Percentiles rank a stretch among this genome's conserved stretches.
phyloP scores from a whole-genome alignment of 2,888 invertebrate species.

The Frankliniella fusca region DNA sequence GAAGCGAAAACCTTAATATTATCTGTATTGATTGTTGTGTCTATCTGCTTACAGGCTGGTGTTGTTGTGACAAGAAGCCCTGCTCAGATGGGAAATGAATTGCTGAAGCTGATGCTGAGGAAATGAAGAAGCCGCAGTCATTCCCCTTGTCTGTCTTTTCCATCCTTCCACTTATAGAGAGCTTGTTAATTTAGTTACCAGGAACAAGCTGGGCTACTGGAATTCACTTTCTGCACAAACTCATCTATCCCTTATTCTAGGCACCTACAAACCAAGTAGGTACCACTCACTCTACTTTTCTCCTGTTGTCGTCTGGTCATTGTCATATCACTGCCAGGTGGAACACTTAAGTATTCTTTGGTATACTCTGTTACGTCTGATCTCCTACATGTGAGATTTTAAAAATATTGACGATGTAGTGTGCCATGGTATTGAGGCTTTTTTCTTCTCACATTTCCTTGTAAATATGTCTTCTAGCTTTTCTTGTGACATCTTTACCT shows the following conservation, averaged over 20 bases:
- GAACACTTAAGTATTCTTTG: not conserved
- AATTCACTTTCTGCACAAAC: not conserved
- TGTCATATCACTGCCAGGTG: not conserved
- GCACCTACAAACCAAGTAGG: not conserved
- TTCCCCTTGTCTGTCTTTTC: not conserved
- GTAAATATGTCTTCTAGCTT: not conserved
- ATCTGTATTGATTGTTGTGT: slow-evolving; percentile 30
- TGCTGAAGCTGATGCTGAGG: slow-evolving; percentile 74
- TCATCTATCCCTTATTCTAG: not conserved
- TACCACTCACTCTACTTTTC: not conserved
- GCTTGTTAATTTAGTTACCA: slow-evolving; percentile 7
- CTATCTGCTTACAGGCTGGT: slow-evolving; percentile 60
- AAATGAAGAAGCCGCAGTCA: not conserved
- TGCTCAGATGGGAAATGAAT: slow-evolving; percentile 89
- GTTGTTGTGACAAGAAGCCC: slow-evolving; percentile 94
- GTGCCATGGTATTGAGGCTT: too few relatives aligned
- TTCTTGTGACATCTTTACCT: not conserved
- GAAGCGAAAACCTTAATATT: slow-evolving; percentile 28
- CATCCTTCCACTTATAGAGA: not conserved
- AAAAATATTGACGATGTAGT: too few relatives aligned
- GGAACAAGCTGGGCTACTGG: not conserved
- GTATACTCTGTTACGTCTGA: too few relatives aligned
- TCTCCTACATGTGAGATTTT: too few relatives aligned
- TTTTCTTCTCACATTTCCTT: not conserved
- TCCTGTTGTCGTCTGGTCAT: not conserved